Percentiles rank a stretch among this genome's conserved stretches.
Conservation (phyloP, 2,888 invertebrate genomes). For the Nemoura dubitans region DNA sequence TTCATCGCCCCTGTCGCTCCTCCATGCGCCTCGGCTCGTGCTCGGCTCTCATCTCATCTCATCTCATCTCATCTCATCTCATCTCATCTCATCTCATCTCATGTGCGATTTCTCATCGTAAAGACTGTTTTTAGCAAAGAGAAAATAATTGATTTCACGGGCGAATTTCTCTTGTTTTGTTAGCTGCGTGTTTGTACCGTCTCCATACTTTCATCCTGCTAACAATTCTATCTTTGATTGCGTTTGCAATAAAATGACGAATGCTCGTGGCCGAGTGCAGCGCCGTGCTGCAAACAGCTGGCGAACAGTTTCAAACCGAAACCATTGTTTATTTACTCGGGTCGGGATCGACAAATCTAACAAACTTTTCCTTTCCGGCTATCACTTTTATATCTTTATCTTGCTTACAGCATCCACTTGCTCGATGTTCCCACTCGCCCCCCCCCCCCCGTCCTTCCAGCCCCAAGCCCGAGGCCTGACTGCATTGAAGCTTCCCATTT, state of each 20-base stretch:
- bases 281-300: slow-evolving; percentile 28
- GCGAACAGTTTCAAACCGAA: slow-evolving; percentile 35
- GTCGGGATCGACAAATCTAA: slow-evolving; percentile 44
- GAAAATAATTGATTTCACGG: neutral
- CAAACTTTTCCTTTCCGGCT: slow-evolving; percentile 43
- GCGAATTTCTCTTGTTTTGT: neutral
- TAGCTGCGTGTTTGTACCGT: neutral
- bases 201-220: neutral
- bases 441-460: neutral
- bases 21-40: no score
- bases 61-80: no score
- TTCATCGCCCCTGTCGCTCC: neutral
- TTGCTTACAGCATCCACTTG: slow-evolving; percentile 20
- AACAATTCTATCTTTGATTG: slow-evolving; percentile 1
- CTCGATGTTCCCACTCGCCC: neutral
- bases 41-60: no score
- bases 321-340: slow-evolving; percentile 43
- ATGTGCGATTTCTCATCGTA: neutral
- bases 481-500: slow-evolving; percentile 46
- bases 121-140: neutral
- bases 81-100: no score
- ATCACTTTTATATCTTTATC: slow-evolving; percentile 42
- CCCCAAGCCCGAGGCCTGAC: slow-evolving; percentile 32
- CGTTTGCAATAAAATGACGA: neutral
- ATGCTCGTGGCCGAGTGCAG: neutral